Evolutionary conservation across 2,797 vertebrate genomes (phyloP).

Genomic region (Chrysolophus pictus): DNA sequence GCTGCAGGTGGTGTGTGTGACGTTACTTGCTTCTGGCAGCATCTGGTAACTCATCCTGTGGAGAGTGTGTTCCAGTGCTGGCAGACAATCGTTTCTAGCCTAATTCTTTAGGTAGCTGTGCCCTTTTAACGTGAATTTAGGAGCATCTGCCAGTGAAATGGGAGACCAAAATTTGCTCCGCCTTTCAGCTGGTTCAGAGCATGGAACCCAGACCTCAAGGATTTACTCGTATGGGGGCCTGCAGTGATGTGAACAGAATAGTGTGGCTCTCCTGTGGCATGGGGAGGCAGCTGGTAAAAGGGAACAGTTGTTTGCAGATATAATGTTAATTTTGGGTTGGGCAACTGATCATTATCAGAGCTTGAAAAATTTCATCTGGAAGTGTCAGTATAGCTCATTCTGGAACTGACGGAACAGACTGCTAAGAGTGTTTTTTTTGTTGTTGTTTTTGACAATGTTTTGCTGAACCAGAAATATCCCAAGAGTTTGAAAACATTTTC

Average conservation of each 20-base stretch:
- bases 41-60: background rate
- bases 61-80: background rate
- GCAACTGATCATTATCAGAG: background rate
- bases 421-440: background rate
- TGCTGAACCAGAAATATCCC: background rate
- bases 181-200: background rate
- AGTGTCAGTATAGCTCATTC: background rate
- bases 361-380: background rate
- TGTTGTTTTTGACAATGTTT: background rate
- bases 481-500: background rate
- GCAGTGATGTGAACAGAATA: background rate
- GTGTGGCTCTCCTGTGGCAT: rapidly evolving
- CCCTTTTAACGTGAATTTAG: background rate
- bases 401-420: background rate
- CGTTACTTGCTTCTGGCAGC: background rate
- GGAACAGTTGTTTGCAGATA: background rate
- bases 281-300: background rate
- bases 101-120: background rate
- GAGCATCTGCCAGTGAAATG: background rate
- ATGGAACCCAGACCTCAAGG: background rate
- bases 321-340: background rate
- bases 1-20: background rate
- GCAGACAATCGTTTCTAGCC: background rate
- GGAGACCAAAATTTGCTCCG: background rate
- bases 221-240: rapidly evolving